These are phyloP conservation scores for Cataglyphis livida DNA, from an alignment of 2,888 invertebrate genomes.

Conservation along the genomic window DNA sequence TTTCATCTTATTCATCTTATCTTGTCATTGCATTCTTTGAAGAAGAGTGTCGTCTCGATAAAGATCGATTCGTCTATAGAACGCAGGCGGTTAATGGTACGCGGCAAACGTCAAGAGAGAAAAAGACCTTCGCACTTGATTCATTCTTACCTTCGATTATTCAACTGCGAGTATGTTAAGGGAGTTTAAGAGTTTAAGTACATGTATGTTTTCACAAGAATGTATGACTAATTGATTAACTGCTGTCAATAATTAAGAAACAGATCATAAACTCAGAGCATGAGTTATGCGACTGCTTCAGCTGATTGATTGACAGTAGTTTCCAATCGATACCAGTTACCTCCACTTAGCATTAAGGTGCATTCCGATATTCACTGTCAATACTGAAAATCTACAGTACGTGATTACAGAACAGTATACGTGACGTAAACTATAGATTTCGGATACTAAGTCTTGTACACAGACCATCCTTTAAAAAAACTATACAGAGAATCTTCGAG, in stretches of 20 bases:
- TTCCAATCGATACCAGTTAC: neutral
- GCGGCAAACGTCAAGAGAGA: constrained; percentile 1
- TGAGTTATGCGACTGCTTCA: neutral
- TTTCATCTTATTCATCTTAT: no score
- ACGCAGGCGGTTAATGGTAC: neutral
- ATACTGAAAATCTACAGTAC: no score
- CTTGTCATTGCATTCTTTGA: no score
- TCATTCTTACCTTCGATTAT: constrained; percentile 5
- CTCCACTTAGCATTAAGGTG: neutral
- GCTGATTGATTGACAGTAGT: neutral
- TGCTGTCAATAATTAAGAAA: neutral
- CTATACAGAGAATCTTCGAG: no score
- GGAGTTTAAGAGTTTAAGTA: neutral
- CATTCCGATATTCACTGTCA: no score
- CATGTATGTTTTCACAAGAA: neutral
- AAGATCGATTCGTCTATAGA: neutral
- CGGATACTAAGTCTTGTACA: neutral
- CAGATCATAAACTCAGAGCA: neutral
- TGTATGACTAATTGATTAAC: neutral
- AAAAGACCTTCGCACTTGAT: neutral
- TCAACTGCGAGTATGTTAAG: neutral
- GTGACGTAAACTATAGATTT: no score
- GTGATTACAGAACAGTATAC: no score
- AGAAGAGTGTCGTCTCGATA: neutral
- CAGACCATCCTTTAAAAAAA: neutral